Conservation (phyloP, 2,888 invertebrate genomes). For the Rhingia campestris region DNA sequence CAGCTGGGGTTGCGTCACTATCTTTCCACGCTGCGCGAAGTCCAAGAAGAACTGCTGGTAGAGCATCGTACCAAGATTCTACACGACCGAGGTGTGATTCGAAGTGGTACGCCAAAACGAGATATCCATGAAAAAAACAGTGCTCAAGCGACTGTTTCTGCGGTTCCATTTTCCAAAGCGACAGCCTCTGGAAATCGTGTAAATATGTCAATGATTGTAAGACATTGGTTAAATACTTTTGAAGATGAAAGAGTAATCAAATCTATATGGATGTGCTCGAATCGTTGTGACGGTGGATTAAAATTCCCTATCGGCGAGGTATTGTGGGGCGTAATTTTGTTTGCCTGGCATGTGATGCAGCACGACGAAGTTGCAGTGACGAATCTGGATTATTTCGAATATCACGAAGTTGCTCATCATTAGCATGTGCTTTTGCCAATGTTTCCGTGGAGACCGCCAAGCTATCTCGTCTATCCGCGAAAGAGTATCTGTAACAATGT, state of each 20-base stretch:
- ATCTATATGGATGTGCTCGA: conserved; percentile 24
- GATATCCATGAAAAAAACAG: conserved; percentile 2
- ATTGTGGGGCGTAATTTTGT: too few species aligned
- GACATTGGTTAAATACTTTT: conserved; percentile 39
- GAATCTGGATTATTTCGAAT: too few species aligned
- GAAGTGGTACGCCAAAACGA: neutral
- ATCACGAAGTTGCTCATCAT: too few species aligned
- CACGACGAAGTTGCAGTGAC: neutral
- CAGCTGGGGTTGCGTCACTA: conserved; percentile 37
- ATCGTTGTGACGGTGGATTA: conserved; percentile 19
- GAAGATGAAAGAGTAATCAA: conserved; percentile 5
- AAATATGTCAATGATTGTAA: conserved; percentile 39
- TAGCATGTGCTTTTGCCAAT: too few species aligned
- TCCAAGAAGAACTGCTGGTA: conserved; percentile 40
- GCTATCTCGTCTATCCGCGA: too few species aligned
- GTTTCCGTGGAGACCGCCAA: too few species aligned
- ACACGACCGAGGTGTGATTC: conserved; percentile 31
- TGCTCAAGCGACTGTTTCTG: conserved; percentile 53
- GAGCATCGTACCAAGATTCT: too few species aligned
- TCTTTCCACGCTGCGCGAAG: conserved; percentile 46
- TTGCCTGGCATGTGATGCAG: too few species aligned
- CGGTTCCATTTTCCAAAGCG: too few species aligned
- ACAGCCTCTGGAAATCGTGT: conserved; percentile 40
- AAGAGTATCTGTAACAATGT: too few species aligned
- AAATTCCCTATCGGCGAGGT: too few species aligned